phyloP scores from a whole-genome alignment of 1,140 invertebrate genomes.

The Formica exsecta region DNA sequence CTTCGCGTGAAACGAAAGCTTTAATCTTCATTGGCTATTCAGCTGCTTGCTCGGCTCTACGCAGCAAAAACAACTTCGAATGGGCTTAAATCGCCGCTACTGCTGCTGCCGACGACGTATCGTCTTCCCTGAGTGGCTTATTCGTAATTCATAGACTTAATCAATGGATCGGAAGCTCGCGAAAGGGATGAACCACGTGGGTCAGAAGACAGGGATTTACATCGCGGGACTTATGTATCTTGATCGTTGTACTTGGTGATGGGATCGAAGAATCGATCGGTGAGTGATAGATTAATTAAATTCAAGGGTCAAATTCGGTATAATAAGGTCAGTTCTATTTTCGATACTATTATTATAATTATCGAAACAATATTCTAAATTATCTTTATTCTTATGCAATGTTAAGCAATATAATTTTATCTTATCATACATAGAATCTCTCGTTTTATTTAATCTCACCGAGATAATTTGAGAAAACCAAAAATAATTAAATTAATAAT shows the following conservation, averaged over 20 bases:
- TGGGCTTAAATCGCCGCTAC: constrained; percentile 40
- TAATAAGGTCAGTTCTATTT: constrained; percentile 5
- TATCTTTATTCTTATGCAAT: background rate
- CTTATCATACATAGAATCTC: background rate
- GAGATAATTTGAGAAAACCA: background rate
- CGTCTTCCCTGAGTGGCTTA: constrained; percentile 73
- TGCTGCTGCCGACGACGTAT: constrained; percentile 49
- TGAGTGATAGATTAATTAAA: constrained; percentile 51
- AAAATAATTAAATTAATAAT: background rate
- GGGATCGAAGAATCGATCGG: constrained; percentile 34
- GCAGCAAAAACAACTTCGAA: constrained; percentile 51
- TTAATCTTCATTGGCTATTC: constrained; percentile 47
- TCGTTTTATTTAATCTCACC: background rate
- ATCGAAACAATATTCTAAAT: background rate
- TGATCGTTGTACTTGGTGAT: constrained; percentile 46
- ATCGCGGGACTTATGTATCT: constrained; percentile 1
- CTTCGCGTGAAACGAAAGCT: constrained; percentile 11
- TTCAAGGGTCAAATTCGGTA: constrained; percentile 2
- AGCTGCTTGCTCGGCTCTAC: constrained; percentile 32
- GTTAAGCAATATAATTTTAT: background rate
- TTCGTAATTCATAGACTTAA: constrained; percentile 68
- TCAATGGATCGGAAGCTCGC: constrained; percentile 21
- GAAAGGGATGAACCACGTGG: constrained; percentile 28
- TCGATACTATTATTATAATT: background rate
- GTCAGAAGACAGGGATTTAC: background rate